Evolutionary conservation across 2,113 vertebrate genomes (phyloP).

Genomic region (Scolopax mira): DNA sequence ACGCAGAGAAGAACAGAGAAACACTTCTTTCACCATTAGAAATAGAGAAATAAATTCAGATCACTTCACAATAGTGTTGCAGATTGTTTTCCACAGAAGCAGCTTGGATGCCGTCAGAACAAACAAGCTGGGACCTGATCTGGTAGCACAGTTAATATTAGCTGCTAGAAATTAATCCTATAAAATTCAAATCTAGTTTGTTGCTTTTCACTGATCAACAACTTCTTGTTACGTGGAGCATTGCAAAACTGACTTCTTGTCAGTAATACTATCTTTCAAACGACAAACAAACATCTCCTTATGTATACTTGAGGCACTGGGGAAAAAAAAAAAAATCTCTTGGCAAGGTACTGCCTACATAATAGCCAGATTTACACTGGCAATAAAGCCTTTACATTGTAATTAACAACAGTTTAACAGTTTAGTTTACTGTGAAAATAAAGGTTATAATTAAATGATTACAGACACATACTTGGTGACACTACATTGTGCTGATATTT

Average conservation of each 20-base stretch:
- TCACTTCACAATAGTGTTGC: fast-evolving
- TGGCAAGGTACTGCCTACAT: background rate
- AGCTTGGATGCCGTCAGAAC: background rate
- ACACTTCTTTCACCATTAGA: background rate
- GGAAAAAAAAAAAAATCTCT: background rate
- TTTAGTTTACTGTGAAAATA: background rate
- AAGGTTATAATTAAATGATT: background rate
- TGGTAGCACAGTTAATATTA: background rate
- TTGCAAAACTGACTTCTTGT: background rate
- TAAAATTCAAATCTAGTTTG: background rate
- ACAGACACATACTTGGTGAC: fast-evolving
- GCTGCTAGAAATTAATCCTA: background rate
- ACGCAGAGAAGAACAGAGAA: fast-evolving
- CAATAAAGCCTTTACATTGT: background rate
- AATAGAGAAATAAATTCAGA: fast-evolving
- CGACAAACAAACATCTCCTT: background rate
- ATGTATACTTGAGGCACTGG: background rate
- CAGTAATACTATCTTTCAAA: background rate
- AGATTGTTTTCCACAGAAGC: background rate
- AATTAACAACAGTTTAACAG: background rate
- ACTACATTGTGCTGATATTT: fast-evolving
- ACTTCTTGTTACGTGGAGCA: fast-evolving
- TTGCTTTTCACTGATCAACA: background rate
- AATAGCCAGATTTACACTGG: background rate
- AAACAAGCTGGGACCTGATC: background rate